A percentile compares a stretch with the other conserved stretches of the same genome.
Evolutionary conservation across 2,113 vertebrate species (phyloP).

Genomic region (Prochilodus magdalenae): DNA sequence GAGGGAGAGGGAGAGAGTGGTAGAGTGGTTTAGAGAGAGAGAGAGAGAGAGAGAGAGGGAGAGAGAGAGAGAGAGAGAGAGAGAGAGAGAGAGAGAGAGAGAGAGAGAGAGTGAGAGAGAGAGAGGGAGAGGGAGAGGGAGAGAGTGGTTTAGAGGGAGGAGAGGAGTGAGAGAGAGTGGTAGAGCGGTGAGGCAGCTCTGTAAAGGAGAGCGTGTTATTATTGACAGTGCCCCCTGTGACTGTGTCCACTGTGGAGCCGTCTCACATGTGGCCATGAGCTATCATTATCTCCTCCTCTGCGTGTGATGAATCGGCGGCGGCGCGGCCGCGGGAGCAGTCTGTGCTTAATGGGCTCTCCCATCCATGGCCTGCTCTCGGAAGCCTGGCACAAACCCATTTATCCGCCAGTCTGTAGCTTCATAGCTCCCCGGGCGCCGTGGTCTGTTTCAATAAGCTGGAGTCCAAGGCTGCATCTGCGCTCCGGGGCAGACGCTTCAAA

Average conservation of each 20-base stretch:
- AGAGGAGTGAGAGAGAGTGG: not conserved
- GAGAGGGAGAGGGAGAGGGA: not conserved
- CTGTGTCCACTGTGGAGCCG: slow-evolving; percentile 57
- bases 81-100: not conserved
- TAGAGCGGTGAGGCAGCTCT: not conserved
- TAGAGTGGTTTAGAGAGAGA: not conserved
- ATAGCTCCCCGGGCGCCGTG: slow-evolving; percentile 77
- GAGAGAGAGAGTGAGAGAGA: not conserved
- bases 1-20: not conserved
- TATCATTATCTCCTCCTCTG: slow-evolving; percentile 77
- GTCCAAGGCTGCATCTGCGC: slow-evolving; percentile 78
- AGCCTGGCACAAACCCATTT: slow-evolving; percentile 82
- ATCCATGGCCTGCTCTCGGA: slow-evolving; percentile 71
- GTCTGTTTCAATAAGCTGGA: slow-evolving; percentile 78
- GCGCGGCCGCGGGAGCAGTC: slow-evolving; percentile 66
- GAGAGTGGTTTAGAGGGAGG: not conserved
- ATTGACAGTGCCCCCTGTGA: slow-evolving; percentile 67
- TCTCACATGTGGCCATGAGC: slow-evolving; percentile 75
- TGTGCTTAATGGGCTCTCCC: slow-evolving; percentile 80
- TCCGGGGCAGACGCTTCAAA: not conserved
- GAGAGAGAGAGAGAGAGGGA: not conserved
- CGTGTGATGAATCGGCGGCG: slow-evolving; percentile 71
- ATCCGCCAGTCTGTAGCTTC: slow-evolving; percentile 78
- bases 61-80: not conserved
- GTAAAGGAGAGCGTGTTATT: slow-evolving; percentile 55